These are phyloP conservation scores for Leuciscus waleckii DNA, from an alignment of 2,797 vertebrate genomes.

Conservation along the genomic window DNA sequence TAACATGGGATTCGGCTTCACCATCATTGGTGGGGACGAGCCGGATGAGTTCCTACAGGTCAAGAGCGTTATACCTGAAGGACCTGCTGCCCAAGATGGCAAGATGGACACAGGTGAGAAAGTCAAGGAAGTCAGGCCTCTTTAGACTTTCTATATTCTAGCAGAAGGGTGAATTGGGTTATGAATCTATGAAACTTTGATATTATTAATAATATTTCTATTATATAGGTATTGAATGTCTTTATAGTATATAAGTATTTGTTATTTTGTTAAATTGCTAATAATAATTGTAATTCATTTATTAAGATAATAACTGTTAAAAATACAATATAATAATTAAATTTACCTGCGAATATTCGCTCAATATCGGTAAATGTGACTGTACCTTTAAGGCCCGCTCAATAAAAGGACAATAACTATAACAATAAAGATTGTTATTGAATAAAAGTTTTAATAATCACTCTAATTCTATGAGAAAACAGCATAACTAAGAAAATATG, in stretches of 20 bases:
- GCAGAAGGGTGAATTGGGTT: background rate
- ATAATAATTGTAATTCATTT: too few relatives aligned
- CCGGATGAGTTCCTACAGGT: constrained; percentile 98
- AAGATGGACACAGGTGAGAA: constrained; percentile 97
- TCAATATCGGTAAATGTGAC: too few relatives aligned
- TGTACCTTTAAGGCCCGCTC: too few relatives aligned
- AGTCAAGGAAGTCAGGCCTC: background rate
- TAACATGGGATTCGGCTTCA: constrained; percentile 99
- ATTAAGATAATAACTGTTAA: too few relatives aligned
- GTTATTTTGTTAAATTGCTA: too few relatives aligned
- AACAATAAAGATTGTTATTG: too few relatives aligned
- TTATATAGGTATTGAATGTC: background rate
- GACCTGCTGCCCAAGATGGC: constrained; percentile 94
- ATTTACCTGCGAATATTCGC: too few relatives aligned
- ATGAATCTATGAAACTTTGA: background rate
- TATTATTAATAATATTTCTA: background rate
- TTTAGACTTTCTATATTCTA: background rate
- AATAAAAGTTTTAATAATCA: too few relatives aligned
- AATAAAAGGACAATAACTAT: too few relatives aligned
- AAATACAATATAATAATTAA: too few relatives aligned
- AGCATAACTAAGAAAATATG: too few relatives aligned
- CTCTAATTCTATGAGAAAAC: too few relatives aligned
- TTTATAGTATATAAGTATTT: background rate
- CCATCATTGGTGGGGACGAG: constrained; percentile 97
- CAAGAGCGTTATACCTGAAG: constrained; percentile 98